Conservation (phyloP, 2,797 vertebrate species). For the Gambusia yucatana region DNA sequence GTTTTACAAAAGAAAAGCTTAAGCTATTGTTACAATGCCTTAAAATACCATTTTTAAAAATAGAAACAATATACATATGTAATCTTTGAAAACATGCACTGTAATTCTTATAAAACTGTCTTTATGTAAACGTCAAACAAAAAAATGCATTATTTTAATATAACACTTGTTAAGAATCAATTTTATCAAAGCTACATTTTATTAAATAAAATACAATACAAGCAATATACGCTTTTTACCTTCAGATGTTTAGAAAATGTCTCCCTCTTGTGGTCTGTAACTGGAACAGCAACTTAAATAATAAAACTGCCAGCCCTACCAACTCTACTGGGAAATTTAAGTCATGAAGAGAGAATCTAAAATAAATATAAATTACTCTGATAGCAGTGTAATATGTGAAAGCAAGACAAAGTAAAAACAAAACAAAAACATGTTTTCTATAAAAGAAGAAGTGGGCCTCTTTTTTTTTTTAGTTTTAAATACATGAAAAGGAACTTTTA, state of each 20-base stretch:
- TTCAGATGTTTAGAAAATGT: not conserved
- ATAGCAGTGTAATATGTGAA: not conserved
- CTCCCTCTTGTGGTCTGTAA: constrained; percentile 35
- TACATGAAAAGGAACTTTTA: not conserved
- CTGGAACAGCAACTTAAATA: not conserved
- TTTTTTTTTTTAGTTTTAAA: not conserved
- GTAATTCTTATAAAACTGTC: not conserved
- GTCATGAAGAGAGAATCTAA: not conserved
- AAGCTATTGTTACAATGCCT: not conserved
- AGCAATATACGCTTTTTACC: not conserved
- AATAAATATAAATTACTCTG: not conserved
- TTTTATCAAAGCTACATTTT: not conserved
- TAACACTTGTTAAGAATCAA: not conserved
- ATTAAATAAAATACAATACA: not conserved
- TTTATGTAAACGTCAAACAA: not conserved
- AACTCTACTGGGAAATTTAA: not conserved
- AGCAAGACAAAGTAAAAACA: not conserved
- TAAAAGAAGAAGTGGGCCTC: not conserved
- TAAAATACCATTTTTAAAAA: not conserved
- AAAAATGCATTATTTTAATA: not conserved
- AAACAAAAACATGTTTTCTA: not conserved
- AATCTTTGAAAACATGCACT: not conserved
- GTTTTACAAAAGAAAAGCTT: too few relatives aligned
- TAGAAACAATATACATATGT: not conserved
- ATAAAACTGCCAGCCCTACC: too few relatives aligned